These are phyloP conservation scores for Lordiphosa stackelbergi DNA, from an alignment of 1,140 invertebrate genomes.

Conservation along the genomic window DNA sequence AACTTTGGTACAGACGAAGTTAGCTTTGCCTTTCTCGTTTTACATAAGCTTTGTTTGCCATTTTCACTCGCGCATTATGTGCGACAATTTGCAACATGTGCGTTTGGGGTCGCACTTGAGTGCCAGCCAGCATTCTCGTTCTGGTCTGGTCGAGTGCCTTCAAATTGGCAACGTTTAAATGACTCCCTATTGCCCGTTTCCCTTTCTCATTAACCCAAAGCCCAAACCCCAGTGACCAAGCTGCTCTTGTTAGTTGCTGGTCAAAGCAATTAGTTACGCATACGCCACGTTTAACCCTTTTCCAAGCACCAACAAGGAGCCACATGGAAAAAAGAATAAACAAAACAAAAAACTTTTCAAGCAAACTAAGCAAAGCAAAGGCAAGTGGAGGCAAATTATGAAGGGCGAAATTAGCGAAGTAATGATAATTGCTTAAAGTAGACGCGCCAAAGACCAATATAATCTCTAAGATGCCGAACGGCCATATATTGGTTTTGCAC, in stretches of 20 bases:
- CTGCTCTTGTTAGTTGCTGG: conserved; percentile 25
- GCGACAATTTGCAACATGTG: conserved; percentile 48
- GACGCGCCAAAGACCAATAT: too few species aligned
- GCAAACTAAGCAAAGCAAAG: conserved; percentile 11
- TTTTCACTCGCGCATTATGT: conserved; percentile 25
- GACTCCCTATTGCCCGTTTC: not conserved
- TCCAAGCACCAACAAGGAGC: conserved; percentile 6
- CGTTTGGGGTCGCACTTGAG: conserved; percentile 33
- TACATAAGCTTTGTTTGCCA: conserved; percentile 3
- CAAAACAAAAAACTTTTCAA: conserved; percentile 7
- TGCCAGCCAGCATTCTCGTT: conserved; percentile 16
- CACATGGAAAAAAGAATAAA: not conserved
- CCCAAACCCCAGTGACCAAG: conserved; percentile 6
- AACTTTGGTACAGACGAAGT: too few species aligned
- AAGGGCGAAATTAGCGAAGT: too few species aligned
- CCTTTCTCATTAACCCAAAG: too few species aligned
- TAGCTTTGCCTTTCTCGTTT: too few species aligned
- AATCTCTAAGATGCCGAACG: too few species aligned
- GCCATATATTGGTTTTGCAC: too few species aligned
- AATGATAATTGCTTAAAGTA: too few species aligned
- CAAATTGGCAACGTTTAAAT: conserved; percentile 49
- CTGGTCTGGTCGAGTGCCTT: conserved; percentile 38
- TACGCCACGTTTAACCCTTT: conserved; percentile 10
- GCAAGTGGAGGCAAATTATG: conserved; percentile 5
- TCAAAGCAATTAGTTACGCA: conserved; percentile 49